These are phyloP conservation scores for Amphibalanus amphitrite DNA, from an alignment of 1,140 invertebrate genomes.

Conservation along the genomic window DNA sequence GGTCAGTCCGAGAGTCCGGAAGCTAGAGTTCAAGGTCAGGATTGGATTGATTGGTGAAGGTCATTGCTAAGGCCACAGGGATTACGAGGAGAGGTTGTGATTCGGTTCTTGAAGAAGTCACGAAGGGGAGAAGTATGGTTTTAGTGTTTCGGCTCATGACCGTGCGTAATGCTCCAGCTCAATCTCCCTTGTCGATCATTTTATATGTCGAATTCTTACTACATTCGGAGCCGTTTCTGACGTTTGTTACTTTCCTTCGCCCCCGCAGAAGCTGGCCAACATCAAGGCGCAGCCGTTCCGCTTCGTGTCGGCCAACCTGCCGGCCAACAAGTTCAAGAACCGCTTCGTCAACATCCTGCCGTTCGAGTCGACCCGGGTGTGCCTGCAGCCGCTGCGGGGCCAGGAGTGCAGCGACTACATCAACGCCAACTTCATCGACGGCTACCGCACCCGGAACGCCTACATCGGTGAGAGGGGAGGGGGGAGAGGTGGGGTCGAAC, in stretches of 20 bases:
- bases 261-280: constrained; percentile 63
- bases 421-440: constrained; percentile 96
- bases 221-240: no score
- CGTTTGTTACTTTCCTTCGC: no score
- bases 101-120: no score
- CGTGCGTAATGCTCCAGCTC: no score
- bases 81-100: no score
- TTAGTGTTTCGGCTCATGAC: no score
- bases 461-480: constrained; percentile 44
- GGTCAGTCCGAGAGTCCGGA: constrained; percentile 26
- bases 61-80: no score
- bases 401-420: constrained; percentile 97
- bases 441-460: constrained; percentile 66
- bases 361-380: constrained; percentile 87
- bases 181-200: no score
- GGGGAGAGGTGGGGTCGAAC: no score
- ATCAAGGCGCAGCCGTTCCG: constrained; percentile 85
- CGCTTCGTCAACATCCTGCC: constrained; percentile 92
- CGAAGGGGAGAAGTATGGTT: no score
- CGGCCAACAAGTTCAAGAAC: constrained; percentile 97
- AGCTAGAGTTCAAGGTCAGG: no score
- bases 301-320: constrained; percentile 88
- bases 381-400: constrained; percentile 71
- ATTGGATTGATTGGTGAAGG: constrained; percentile 11
- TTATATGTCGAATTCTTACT: no score